Base-by-base conservation (phyloP, 2,797 vertebrate species). In the Myotis pilosus region DNA sequence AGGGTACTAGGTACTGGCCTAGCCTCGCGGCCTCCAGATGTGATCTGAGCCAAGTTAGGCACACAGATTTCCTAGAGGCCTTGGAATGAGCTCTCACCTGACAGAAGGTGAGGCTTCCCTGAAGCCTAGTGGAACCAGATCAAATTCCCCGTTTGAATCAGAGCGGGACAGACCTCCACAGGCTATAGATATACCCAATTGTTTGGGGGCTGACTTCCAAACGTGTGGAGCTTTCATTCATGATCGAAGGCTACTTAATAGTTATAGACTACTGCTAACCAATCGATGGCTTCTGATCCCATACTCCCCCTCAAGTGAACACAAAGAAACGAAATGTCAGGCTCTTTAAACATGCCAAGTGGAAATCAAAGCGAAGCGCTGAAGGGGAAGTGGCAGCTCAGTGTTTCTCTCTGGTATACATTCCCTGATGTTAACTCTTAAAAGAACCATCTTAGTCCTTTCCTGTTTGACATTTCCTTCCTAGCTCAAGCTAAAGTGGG, bases 311-410 rank as follows among this genome's bases (percentile, higher is more conserved):
- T 96, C 95, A 95, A 95, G 76, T 47, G 87, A 96, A 94, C 87
- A 91, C 68, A 36, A 75, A 95, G 96, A 97, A 96, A 95, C 5
- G 7, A 94, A 94, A 94, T 44, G 91, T 91, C 96, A 95, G 91
- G 80, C 95, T 97, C 97, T 94, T 93, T 90, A 96, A 96, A 95
- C 92, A 91, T 81, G 82, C 94, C 95, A 89, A 84, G 64, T 93
- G 78, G 94, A 97, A 95, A 96, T 92, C 93, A 89, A 83, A 96
- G 95, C 25, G 71, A 75, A 94, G 78, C 0, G 64, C 60, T 75
- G 2, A 91, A 82, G 86, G 81, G 84, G 90, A 86, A 91, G 89
- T 83, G 94, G 95, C 95, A 96, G 92, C 83, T 92, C 84, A 41
- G 78, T 72, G 71, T 71, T 96, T 94, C 92, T 85, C 69, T 69